Base-by-base conservation (phyloP, 1,140 invertebrate species). In the Meteorus sp. region DNA sequence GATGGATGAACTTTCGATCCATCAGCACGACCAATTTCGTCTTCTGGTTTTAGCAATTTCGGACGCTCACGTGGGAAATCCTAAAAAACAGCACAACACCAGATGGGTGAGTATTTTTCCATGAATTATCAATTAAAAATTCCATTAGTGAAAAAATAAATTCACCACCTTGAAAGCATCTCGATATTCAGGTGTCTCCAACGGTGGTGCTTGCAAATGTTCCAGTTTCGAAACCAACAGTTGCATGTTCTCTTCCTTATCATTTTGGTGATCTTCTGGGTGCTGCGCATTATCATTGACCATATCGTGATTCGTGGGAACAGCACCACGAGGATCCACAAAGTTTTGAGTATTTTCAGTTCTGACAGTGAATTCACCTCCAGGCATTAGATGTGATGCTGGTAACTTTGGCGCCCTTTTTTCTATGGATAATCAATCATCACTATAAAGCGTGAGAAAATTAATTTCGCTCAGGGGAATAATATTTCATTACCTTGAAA, bases 131-230 rank as follows among this genome's bases (percentile, higher is more conserved):
- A 15, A 23, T 35, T 9, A 55, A 29, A 59, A 20, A 51, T 33
- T 55, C 8, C 29, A 19, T 17, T 53, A 20, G 31, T 39, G 13
- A 17, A 44, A 29, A 27, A 56, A 54, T 43, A 15, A n/a, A 44
- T 33, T n/a, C 67, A 72, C n/a, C n/a, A n/a, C 76, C 60, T 78
- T 79, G 19, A 77, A 80, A 8, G 78, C 71, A 47, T 76, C 77
- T 63, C 67, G 71, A 39, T 80, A 80, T 56, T 80, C 77, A 0
- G 78, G 74, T 60, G 78, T 65, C 61, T 73, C 76, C 0, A 76
- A 61, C 4, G 72, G 66, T 1, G 71, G 67, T 13, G 68, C 61
- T 23, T 78, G 75, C 1, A 78, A 27, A 39, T 76, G 66, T 45
- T 79, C 74, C 5, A 79, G 58, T 41, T 77, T 77, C 0, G 74